phyloP scores from a whole-genome alignment of 1,140 invertebrate genomes.

The Hermatobates lingyangjiaoensis region DNA sequence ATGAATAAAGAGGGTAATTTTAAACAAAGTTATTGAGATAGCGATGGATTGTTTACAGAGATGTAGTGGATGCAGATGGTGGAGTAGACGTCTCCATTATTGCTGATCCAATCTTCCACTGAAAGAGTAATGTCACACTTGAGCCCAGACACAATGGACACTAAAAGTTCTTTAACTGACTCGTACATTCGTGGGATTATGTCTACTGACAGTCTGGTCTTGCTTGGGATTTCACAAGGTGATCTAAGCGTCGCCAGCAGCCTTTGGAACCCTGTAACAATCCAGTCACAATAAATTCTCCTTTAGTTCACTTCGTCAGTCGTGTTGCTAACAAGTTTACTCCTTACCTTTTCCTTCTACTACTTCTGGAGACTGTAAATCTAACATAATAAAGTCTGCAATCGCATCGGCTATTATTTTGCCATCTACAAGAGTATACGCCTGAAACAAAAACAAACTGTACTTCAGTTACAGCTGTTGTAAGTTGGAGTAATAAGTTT shows the following conservation, averaged over 20 bases:
- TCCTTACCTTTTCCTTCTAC: conserved; percentile 27
- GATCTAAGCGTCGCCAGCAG: conserved; percentile 29
- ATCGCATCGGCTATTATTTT: conserved; percentile 28
- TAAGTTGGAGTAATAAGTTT: too few species aligned
- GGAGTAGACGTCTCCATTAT: conserved; percentile 25
- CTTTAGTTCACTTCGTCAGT: too few species aligned
- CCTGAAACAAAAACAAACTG: background rate
- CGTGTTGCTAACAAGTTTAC: too few species aligned
- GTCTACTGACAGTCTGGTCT: conserved; percentile 29
- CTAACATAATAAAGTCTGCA: conserved; percentile 28
- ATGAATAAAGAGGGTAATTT: too few species aligned
- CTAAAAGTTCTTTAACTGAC: conserved; percentile 24
- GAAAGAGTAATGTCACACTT: conserved; percentile 25
- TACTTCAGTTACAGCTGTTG: background rate
- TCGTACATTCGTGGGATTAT: conserved; percentile 31
- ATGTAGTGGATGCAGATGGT: conserved; percentile 30
- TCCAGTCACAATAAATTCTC: too few species aligned
- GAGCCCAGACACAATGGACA: conserved; percentile 20
- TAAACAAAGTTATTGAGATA: too few species aligned
- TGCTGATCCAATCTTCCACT: conserved; percentile 30
- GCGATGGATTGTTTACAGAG: too few species aligned
- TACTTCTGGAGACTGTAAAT: conserved; percentile 28
- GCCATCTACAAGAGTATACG: conserved; percentile 16
- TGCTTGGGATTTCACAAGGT: conserved; percentile 31
- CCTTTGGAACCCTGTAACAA: conserved; percentile 24